Evolutionary conservation across 1,140 invertebrate species (phyloP).

Genomic region (Kradibia gibbosae): DNA sequence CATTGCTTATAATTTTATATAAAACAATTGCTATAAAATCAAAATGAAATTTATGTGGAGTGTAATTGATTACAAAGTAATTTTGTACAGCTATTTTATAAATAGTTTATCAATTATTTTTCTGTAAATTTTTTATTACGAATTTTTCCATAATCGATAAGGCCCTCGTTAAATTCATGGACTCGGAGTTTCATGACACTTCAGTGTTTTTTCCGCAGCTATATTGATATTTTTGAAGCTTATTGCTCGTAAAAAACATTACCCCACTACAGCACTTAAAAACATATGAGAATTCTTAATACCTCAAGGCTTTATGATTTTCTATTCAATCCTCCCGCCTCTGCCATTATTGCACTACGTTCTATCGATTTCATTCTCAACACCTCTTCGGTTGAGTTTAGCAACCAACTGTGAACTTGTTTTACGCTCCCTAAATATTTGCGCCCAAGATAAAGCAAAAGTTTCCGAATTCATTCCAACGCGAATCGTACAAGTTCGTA

Average conservation of each 20-base stretch:
- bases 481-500: background rate
- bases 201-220: background rate
- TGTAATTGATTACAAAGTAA: no score
- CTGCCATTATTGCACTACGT: background rate
- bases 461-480: background rate
- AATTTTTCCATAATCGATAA: background rate
- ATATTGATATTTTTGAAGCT: background rate
- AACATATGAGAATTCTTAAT: background rate
- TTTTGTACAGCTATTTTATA: background rate
- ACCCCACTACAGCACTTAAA: background rate
- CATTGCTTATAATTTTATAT: no score
- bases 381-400: slow-evolving; percentile 16
- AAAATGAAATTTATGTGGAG: no score
- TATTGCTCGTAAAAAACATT: background rate
- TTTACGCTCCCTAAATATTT: slow-evolving; percentile 8
- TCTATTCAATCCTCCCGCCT: background rate
- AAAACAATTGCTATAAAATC: no score
- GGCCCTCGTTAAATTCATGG: slow-evolving; percentile 19
- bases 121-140: background rate
- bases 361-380: slow-evolving; percentile 10
- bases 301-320: background rate
- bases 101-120: background rate
- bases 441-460: background rate
- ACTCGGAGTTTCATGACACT: slow-evolving; percentile 19
- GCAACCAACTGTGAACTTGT: slow-evolving; percentile 24